Conservation (phyloP, 2,797 vertebrate genomes). For the Crax fasciolata region DNA sequence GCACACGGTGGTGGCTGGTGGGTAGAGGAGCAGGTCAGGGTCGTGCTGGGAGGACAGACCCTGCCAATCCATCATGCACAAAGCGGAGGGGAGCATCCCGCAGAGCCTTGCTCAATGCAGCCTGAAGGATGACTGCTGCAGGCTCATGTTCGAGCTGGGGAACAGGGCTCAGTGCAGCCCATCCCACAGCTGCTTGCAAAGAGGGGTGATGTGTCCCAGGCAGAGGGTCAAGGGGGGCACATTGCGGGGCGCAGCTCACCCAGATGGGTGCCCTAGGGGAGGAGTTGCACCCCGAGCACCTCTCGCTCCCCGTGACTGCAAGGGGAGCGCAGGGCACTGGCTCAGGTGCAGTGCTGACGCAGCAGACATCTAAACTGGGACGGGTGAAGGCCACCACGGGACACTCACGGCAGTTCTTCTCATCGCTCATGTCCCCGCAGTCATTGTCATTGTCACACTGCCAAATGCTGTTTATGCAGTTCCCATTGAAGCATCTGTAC, state of each 20-base stretch:
- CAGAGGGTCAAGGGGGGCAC: background rate
- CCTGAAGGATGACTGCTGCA: background rate
- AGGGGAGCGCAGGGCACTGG: accelerated
- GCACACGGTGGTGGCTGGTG: slow-evolving; percentile 91
- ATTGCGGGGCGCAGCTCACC: background rate
- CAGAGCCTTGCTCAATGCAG: background rate
- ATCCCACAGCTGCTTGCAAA: too few relatives aligned
- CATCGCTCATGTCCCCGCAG: slow-evolving; percentile 98
- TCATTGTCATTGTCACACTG: slow-evolving; percentile 97
- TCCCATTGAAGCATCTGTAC: slow-evolving; percentile 95
- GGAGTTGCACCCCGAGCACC: accelerated
- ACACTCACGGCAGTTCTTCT: slow-evolving; percentile 95
- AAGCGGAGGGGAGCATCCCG: background rate
- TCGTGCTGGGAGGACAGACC: background rate
- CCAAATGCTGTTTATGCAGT: slow-evolving; percentile 99
- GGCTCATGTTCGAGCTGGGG: background rate
- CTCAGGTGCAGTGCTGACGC: background rate
- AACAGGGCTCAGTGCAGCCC: background rate
- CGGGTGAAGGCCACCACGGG: accelerated
- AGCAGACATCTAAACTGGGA: background rate
- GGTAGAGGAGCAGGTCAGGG: background rate
- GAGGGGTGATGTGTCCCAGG: background rate
- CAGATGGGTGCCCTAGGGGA: accelerated
- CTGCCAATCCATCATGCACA: background rate
- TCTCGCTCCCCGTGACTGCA: accelerated